Base-by-base conservation (phyloP, 2,113 vertebrate genomes). In the Colaptes auratus region DNA sequence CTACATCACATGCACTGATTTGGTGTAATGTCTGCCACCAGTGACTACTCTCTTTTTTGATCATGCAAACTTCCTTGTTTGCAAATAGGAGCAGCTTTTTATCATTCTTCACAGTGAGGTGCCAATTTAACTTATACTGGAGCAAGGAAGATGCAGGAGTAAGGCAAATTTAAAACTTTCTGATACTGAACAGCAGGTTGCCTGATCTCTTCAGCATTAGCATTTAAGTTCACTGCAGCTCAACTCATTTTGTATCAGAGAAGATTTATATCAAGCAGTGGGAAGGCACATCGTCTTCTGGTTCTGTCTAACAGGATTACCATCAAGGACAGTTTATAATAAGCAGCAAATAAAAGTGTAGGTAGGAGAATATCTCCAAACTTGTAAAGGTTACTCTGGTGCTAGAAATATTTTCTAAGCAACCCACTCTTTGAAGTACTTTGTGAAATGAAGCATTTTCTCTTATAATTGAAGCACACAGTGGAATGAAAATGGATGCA, bases 241-340 rank as follows among this genome's bases (percentile, higher is more conserved):
- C 95, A 95, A 96, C 93, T 97, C 89, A 96, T 96, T 98, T 97
- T 92, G 24, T 96, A 97, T 97, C 97, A 97, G 95, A 93, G 93
- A 83, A 97, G 95, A 98, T 97, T 98, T 98, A 97, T 96, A 98
- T 97, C 97, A 98, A 98, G 95, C 97, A 97, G 94, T 98, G 92
- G 97, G 97, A 97, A 98, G 92, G 94, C 94, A 94, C 70, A 64
- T 96, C 97, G 97, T 97, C 96, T 93, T 95, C 94, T 95, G 95
- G 61, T 91, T 97, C 96, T 97, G 96, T 97, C 97, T 97, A 90
- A 92, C 58, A 89, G 88, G 97, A 98, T 98, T 97, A 98, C 78
- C 95, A 97, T 98, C 97, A 97, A 93, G 84, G 98, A 94, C 74
- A 94, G 94, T 92, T 94, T 92, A 96, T 96, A 97, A 97, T 88